These are phyloP conservation scores for Salarias fasciatus DNA, from an alignment of 2,797 vertebrate species.

Conservation along the genomic window DNA sequence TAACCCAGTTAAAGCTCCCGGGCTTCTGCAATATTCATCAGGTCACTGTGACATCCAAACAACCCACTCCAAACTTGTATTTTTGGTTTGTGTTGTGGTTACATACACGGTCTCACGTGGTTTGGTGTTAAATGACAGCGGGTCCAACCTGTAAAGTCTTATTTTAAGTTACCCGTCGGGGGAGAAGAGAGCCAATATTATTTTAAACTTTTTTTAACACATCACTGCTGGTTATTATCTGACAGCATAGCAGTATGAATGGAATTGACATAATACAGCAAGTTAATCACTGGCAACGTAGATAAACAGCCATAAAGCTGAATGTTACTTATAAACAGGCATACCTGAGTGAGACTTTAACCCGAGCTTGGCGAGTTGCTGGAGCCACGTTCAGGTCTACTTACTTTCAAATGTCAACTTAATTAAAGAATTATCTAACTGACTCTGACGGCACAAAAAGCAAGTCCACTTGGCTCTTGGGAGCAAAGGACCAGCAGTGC, in stretches of 20 bases:
- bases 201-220: not conserved
- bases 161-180: not conserved
- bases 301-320: slow-evolving; percentile 17
- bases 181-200: not conserved
- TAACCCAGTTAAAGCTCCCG: slow-evolving; percentile 21
- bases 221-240: not conserved
- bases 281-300: slow-evolving; percentile 21
- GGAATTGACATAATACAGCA: slow-evolving; percentile 21
- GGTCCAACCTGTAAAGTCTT: not conserved
- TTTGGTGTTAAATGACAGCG: not conserved
- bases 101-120: not conserved
- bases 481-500: not conserved
- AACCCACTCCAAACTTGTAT: slow-evolving; percentile 6
- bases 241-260: not conserved
- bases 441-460: too few relatives aligned
- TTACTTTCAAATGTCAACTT: not conserved
- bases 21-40: slow-evolving; percentile 9
- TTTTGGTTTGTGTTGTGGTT: not conserved
- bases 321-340: slow-evolving; percentile 9
- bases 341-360: slow-evolving; percentile 25
- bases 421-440: too few relatives aligned
- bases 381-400: not conserved
- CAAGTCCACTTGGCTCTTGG: not conserved
- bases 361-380: slow-evolving; percentile 2
- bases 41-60: slow-evolving; percentile 34